Evolutionary conservation across 2,888 invertebrate genomes (phyloP).

Genomic region (Caenorhabditis zanzibari): DNA sequence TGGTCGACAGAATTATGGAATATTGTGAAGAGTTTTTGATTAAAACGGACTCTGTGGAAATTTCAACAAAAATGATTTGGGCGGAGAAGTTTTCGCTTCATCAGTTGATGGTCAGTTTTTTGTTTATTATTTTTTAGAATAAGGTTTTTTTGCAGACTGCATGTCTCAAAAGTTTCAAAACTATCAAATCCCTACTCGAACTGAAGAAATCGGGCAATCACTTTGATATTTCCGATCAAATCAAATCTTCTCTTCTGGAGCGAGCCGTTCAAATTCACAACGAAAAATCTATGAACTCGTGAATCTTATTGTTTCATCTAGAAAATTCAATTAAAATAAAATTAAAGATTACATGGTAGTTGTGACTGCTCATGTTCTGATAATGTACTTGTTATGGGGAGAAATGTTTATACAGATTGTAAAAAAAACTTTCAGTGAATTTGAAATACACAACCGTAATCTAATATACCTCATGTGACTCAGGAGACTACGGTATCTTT

Average conservation of each 20-base stretch:
- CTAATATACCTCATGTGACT: slow-evolving; percentile 45
- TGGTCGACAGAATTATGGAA: slow-evolving; percentile 26
- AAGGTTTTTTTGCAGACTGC: background rate
- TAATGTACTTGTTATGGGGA: background rate
- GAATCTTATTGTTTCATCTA: too few relatives aligned
- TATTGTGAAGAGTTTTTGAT: slow-evolving; percentile 48
- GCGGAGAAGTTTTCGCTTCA: slow-evolving; percentile 19
- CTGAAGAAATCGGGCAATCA: slow-evolving; percentile 22
- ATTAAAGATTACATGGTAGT: too few relatives aligned
- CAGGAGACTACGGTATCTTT: slow-evolving; percentile 57
- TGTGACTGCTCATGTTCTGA: too few relatives aligned
- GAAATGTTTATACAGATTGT: slow-evolving; percentile 36
- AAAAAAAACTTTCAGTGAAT: slow-evolving; percentile 19
- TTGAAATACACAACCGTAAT: slow-evolving; percentile 41
- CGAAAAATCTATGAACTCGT: background rate
- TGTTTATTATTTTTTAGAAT: background rate
- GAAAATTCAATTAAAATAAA: too few relatives aligned
- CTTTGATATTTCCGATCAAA: slow-evolving; percentile 21
- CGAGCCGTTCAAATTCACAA: slow-evolving; percentile 19
- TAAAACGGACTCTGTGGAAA: background rate
- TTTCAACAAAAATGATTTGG: slow-evolving; percentile 19
- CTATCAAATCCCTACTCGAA: background rate
- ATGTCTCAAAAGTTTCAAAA: slow-evolving; percentile 5
- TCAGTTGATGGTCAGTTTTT: slow-evolving; percentile 20
- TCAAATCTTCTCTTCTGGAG: slow-evolving; percentile 44